A percentile compares a stretch with the other conserved stretches of the same genome.
phyloP scores from a whole-genome alignment of 2,113 vertebrate genomes.

The Xenopus tropicalis region UCB_Xtro_10.0 CM004444.2:104513001-104513500 shows the following conservation, averaged over 20 bases:
- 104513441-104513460: conserved; percentile 35
- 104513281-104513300: background rate
- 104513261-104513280: background rate
- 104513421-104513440: conserved; percentile 28
- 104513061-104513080: no score
- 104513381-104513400: conserved; percentile 34
- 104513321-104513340: background rate
- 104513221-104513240: background rate
- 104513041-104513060: no score
- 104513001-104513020: no score
- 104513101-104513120: no score
- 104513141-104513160: no score
- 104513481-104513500: conserved; percentile 26
- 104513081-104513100: no score
- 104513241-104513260: background rate
- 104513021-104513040: no score
- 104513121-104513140: no score
- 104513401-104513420: conserved; percentile 37
- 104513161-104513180: background rate
- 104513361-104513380: conserved; percentile 16
- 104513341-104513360: background rate
- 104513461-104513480: conserved; percentile 41
- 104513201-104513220: background rate
- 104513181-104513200: background rate
- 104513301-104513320: background rate